A percentile compares a stretch with the other conserved stretches of the same genome.
Conservation (phyloP, 2,888 invertebrate species). For the Drosophila rellima region DNA sequence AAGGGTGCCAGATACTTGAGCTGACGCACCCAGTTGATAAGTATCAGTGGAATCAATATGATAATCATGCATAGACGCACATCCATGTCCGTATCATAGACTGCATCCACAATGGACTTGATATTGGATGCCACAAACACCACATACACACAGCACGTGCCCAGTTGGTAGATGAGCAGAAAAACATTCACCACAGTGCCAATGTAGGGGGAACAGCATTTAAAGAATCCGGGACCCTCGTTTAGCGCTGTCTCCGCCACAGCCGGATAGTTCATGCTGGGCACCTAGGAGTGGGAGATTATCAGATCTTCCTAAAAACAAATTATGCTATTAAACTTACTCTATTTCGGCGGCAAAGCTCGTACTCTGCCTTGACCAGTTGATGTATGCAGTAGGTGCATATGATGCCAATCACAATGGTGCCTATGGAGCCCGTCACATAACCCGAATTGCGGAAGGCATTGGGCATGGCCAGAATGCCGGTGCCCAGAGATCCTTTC, state of each 20-base stretch:
- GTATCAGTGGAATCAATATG: conserved; percentile 90
- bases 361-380: conserved; percentile 88
- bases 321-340: conserved; percentile 44
- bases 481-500: conserved; percentile 97
- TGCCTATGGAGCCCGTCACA: conserved; percentile 91
- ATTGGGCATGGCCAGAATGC: conserved; percentile 94
- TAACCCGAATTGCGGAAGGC: conserved; percentile 89
- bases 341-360: conserved; percentile 87
- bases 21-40: conserved; percentile 92
- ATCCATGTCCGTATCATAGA: conserved; percentile 86
- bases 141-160: conserved; percentile 98
- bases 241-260: conserved; percentile 92
- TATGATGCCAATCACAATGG: conserved; percentile 93
- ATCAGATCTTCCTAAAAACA: background rate
- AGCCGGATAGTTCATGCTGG: conserved; percentile 92
- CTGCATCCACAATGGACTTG: conserved; percentile 88
- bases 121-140: conserved; percentile 96
- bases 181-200: conserved; percentile 91
- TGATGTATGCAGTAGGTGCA: conserved; percentile 98
- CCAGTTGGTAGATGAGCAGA: conserved; percentile 95
- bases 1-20: conserved; percentile 95
- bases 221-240: conserved; percentile 91
- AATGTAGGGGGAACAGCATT: conserved; percentile 88
- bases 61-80: conserved; percentile 90
- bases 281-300: conserved; percentile 78